Evolutionary conservation across 2,797 vertebrate species (phyloP).

Genomic region (Ficedula albicollis): DNA sequence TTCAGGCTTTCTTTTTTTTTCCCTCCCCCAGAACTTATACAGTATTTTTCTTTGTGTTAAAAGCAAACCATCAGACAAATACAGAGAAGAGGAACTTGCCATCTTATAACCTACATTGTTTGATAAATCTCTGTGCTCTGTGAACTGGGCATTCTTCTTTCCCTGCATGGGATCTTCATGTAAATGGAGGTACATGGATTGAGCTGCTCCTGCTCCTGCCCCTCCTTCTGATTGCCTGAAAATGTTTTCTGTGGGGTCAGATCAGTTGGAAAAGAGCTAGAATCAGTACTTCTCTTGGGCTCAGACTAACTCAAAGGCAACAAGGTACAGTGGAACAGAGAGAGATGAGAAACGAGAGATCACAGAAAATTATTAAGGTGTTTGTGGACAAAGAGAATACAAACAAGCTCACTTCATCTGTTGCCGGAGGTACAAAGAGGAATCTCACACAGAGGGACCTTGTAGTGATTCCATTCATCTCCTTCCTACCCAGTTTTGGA

Average conservation of each 20-base stretch:
- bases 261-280: background rate
- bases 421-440: background rate
- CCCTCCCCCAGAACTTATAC: background rate
- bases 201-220: background rate
- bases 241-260: background rate
- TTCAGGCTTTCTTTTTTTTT: background rate
- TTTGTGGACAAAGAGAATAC: background rate
- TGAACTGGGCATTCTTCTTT: background rate
- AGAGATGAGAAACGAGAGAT: background rate
- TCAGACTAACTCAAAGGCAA: background rate
- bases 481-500: background rate
- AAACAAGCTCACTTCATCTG: background rate
- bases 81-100: background rate
- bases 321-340: accelerated
- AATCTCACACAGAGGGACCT: background rate
- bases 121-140: background rate
- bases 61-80: background rate
- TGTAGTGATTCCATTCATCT: background rate
- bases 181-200: background rate
- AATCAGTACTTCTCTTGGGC: background rate
- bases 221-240: background rate
- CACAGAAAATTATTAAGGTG: background rate
- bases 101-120: background rate
- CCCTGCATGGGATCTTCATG: too few relatives aligned
- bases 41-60: background rate